phyloP scores from a whole-genome alignment of 2,888 invertebrate species.

The Ophion ventricosus region DNA sequence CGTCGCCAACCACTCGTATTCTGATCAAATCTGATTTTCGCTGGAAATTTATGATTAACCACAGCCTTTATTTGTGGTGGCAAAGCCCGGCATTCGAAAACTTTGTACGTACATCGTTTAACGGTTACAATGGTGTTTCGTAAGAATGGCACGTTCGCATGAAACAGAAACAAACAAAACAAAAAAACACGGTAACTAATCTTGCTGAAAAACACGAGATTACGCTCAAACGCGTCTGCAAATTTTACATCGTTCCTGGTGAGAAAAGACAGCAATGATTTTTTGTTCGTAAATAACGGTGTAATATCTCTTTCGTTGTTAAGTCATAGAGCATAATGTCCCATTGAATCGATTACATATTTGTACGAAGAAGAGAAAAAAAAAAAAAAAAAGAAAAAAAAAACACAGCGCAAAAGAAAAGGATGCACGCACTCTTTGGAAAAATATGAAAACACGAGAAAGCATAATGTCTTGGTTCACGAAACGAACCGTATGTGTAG shows the following conservation, averaged over 20 bases:
- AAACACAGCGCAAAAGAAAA: too few species aligned
- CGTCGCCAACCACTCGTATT: neutral
- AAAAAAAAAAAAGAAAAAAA: neutral
- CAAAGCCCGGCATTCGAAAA: neutral
- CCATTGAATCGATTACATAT: constrained; percentile 75
- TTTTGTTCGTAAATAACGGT: neutral
- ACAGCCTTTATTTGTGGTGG: too few species aligned
- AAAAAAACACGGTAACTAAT: too few species aligned
- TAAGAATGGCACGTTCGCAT: neutral
- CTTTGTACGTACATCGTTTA: neutral
- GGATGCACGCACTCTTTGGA: constrained; percentile 2
- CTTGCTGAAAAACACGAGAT: neutral
- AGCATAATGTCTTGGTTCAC: constrained; percentile 18
- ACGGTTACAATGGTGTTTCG: neutral
- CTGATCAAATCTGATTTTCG: neutral
- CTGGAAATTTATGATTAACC: neutral
- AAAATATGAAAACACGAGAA: neutral
- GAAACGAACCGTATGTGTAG: constrained; percentile 2
- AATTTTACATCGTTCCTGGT: neutral
- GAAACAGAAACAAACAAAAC: neutral
- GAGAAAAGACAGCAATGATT: neutral
- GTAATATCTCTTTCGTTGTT: constrained; percentile 74
- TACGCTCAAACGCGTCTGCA: neutral
- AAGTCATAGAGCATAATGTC: constrained; percentile 72
- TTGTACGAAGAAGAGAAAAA: constrained; percentile 71